Base-by-base conservation (phyloP, 1,140 invertebrate genomes). In the Laupala kohalensis region DNA sequence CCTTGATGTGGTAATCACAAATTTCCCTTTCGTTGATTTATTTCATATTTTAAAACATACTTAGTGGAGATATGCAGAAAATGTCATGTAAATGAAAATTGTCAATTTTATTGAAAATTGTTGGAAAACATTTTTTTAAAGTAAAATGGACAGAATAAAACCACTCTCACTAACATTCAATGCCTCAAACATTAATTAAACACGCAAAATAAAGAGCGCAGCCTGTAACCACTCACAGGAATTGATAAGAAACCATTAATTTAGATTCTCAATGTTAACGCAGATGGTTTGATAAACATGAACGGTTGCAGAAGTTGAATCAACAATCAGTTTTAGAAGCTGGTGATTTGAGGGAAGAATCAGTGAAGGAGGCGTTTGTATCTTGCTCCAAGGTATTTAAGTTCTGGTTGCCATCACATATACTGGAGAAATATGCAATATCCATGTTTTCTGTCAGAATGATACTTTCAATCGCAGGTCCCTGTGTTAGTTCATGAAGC, bases 301-400 rank as follows among this genome's bases (percentile, higher is more conserved):
- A 90, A 76, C 84, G 87, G 74, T 78, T 92, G 4, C 87, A 92
- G 74, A 88, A 92, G 78, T 77, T 93, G n/a, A 89, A 90, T 74
- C 89, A 92, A 78, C 89, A 93, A 83, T 89, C 89, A 30, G 84
- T 90, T 74, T 80, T 92, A 25, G 90, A 93, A 81, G 87, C 89
- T 25, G 26, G 15, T 81, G 82, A 26, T 78, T 88, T 74, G 0
- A 84, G 85, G 68, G 90, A 92, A 76, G 91, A 92, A 81, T 81
- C 84, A 28, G 86, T 91, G 0, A 91, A 91, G 78, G 90, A 92
- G 80, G 84, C 83, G 30, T 81, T 91, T 30, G 83, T 89, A 72
- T 84, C 83, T 25, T 83, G 84, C 74, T 84, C 85, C 72, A 90
- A 90, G 80, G 87, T 89, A 81, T 37, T 68, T 73, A 67, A n/a